A percentile compares a stretch with the other conserved stretches of the same genome.
Conservation (phyloP, 2,113 vertebrate species). For the Ceyx melanurus region DNA sequence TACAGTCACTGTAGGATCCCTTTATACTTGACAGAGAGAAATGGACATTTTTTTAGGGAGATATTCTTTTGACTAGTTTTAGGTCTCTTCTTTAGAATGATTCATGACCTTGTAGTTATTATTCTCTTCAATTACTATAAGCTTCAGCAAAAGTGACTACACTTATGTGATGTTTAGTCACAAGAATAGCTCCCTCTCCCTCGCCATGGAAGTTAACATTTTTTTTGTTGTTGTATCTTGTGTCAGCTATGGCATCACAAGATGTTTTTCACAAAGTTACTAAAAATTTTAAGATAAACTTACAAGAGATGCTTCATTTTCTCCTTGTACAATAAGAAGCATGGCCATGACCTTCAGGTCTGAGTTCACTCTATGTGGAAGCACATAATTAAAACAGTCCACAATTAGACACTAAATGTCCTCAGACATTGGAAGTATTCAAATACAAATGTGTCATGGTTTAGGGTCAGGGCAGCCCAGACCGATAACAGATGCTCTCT, state of each 20-base stretch:
- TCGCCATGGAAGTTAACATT: background rate
- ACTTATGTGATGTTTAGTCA: background rate
- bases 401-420: background rate
- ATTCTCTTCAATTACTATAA: background rate
- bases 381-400: background rate
- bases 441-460: background rate
- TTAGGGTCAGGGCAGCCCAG: no score
- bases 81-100: background rate
- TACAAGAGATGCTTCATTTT: background rate
- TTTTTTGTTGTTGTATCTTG: background rate
- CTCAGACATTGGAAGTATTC: background rate
- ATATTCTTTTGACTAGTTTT: background rate
- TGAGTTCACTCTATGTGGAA: background rate
- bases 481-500: no score
- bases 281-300: background rate
- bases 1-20: background rate
- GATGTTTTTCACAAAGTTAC: background rate
- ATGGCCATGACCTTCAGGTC: background rate
- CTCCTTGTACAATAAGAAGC: background rate
- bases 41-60: background rate
- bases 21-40: background rate
- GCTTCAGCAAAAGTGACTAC: background rate
- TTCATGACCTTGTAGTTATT: background rate
- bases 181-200: background rate
- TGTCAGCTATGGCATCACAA: background rate